Base-by-base conservation (phyloP, 1,140 invertebrate genomes). In the Cotesia vestalis region DNA sequence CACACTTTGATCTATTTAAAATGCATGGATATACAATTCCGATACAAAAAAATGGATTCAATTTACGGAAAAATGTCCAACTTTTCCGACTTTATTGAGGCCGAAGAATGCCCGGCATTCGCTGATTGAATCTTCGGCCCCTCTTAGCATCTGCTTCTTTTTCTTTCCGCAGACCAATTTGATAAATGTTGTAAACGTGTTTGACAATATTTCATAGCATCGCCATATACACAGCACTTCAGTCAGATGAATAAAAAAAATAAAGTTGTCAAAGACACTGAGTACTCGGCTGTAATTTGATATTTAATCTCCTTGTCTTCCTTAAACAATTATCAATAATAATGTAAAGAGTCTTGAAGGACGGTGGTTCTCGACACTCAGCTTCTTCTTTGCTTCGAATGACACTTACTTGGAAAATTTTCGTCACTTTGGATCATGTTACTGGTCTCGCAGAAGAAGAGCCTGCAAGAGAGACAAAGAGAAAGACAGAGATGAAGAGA, bases 141-240 rank as follows among this genome's bases (percentile, higher is more conserved):
- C 67, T 71, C 36, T 9, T 6, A 57, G 35, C 59, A 61, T 73
- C 66, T 52, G 36, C 75, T 73, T 78, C 75, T 40, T 36, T 62
- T 61, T 73, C 67, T 71, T 40, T 61, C 46, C 5, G 53, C 69
- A 69, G 64, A 62, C 57, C 57, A 61, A 67, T 82, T 85, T 86
- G 83, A 86, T 86, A 85, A 86, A 86, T 86, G 84, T 79, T 80
- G 72, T 64, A 77, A 80, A 83, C 82, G 81, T 78, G 82, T 80
- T 79, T 76, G 79, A 80, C 84, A 78, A 85, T 86, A 84, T 84
- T 83, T 80, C 79, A 82, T 77, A 80, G 78, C 27, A 72, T 75
- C 79, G 27, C 27, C 3, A 27, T 27, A 27, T 27, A 76, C 27
- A 17, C 55, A 52, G 46, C 46, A 59, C 67, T 69, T 71, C 67